Evolutionary conservation across 2,113 vertebrate genomes (phyloP).

Genomic region (Maccullochella peelii): DNA sequence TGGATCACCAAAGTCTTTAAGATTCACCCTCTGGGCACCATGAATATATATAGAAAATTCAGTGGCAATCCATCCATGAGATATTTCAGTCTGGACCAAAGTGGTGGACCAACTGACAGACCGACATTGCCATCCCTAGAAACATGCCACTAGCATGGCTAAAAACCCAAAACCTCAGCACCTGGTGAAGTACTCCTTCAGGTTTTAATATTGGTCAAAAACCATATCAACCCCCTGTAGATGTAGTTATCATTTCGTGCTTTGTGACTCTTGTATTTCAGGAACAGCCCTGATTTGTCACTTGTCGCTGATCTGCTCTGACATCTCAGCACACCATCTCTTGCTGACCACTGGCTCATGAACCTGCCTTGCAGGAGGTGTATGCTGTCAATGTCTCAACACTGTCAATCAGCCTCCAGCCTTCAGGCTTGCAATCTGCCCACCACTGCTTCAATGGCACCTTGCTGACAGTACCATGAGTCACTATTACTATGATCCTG

Average conservation of each 20-base stretch:
- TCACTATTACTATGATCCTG: neutral
- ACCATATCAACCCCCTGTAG: neutral
- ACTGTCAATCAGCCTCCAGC: conserved; percentile 43
- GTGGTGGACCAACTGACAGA: neutral
- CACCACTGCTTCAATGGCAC: conserved; percentile 32
- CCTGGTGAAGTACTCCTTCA: neutral
- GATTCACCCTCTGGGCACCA: too few species aligned
- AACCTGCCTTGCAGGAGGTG: conserved; percentile 31
- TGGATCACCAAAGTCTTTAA: too few species aligned
- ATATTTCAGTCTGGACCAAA: too few species aligned
- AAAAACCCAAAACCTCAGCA: neutral
- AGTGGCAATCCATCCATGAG: too few species aligned
- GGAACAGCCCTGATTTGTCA: neutral
- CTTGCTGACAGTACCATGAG: conserved; percentile 15
- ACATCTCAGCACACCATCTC: conserved; percentile 33
- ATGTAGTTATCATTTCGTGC: neutral
- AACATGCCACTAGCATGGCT: too few species aligned
- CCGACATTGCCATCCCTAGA: neutral
- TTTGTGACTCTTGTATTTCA: neutral
- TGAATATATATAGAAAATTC: too few species aligned
- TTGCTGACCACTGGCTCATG: conserved; percentile 15
- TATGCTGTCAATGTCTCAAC: conserved; percentile 44
- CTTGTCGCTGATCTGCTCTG: conserved; percentile 25
- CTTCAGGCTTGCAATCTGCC: conserved; percentile 30
- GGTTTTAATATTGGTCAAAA: neutral